Base-by-base conservation (phyloP, 2,888 invertebrate genomes). In the Phengaris alcon region DNA sequence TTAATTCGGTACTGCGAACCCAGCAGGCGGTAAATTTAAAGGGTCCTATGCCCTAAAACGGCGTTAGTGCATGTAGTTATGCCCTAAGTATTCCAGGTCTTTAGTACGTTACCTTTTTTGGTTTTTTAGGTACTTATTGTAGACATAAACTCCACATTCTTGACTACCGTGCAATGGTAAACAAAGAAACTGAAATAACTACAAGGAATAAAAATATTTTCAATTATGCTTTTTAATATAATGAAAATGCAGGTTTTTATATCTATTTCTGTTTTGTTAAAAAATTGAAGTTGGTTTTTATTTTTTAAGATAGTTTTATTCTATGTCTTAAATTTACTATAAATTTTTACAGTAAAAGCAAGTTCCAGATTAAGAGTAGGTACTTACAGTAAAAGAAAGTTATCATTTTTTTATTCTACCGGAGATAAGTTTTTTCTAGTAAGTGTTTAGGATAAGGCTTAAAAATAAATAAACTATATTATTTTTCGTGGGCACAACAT, bases 1-100 rank as follows among this genome's bases (percentile, higher is more conserved):
- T 52, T 48, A 59, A 59, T 15, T 64, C 6, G 12, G 64, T 64
- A 44, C 35, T 3, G 64, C 64, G 64, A 64, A 64, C 12, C 0
- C 64, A 64, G 64, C 64, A 13, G 35, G 64, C 3, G 13, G 64
- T 64, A 44, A 64, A 64, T 64, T 64, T 64, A 64, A 64, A 44
- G 64, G 64, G 64, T 64, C 35, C 35, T 44, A 64, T 64, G 64
- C 64, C 64, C 64, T 64, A 64, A 64, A 64, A 13, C 35, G 64
- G 64, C 35, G 64, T 64, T 64, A 64, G 64, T 64, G 35, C 64
- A 35, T 64, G 64, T 64, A 64, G 64, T 35, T 64, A 64, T 64
- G 64, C 64, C 64, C 64, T 64, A 64, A 64, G 64, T 64, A 64
- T 64, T 12, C 12, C 35, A 35, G 6, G 12, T 44, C 64, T 35